These are phyloP conservation scores for Tetranychus cinnabarinus DNA, from an alignment of 1,140 invertebrate genomes.

Conservation along the genomic window DNA sequence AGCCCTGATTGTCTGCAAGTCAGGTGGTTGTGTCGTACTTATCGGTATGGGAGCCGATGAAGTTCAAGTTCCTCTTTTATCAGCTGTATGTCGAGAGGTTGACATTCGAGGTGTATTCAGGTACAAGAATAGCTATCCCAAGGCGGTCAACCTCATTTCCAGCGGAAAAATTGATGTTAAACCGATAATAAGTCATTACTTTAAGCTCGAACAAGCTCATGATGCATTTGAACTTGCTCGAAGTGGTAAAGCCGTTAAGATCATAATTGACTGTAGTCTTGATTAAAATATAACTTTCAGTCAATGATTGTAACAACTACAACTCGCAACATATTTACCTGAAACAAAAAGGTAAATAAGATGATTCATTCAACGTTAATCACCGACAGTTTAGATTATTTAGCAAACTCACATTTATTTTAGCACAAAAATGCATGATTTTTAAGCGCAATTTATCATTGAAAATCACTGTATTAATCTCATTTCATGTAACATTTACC, in stretches of 20 bases:
- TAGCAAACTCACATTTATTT: no score
- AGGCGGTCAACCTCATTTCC: neutral
- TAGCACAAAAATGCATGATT: no score
- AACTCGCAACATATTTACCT: no score
- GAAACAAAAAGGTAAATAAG: no score
- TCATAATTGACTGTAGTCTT: constrained; percentile 39
- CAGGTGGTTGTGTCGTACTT: constrained; percentile 50
- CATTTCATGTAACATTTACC: no score
- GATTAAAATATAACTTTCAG: neutral
- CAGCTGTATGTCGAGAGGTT: constrained; percentile 54
- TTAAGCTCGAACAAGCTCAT: constrained; percentile 49
- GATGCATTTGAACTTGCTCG: constrained; percentile 65
- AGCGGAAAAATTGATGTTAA: constrained; percentile 55
- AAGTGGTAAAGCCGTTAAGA: constrained; percentile 49
- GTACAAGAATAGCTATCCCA: constrained; percentile 54
- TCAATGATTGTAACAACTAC: no score
- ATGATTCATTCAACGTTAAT: no score
- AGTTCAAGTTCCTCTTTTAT: constrained; percentile 51
- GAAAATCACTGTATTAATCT: no score
- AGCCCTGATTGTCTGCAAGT: constrained; percentile 30
- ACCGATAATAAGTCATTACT: constrained; percentile 72
- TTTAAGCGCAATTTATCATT: no score
- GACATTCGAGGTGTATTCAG: constrained; percentile 75
- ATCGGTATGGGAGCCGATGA: constrained; percentile 61
- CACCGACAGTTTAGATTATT: no score